Base-by-base conservation (phyloP, 2,888 invertebrate genomes). In the Melitaea athalia region DNA sequence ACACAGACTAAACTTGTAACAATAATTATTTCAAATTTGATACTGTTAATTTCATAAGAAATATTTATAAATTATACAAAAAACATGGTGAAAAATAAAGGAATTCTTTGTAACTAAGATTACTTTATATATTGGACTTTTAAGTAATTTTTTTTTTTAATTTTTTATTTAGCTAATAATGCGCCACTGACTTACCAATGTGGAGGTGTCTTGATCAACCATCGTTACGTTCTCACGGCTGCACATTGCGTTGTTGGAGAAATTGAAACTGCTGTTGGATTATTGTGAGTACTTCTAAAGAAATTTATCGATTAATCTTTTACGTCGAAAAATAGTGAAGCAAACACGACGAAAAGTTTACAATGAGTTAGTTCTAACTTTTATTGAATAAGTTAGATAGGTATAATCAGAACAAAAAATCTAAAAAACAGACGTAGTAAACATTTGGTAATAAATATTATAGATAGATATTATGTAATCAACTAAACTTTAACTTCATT, bases 191-290 rank as follows among this genome's bases (percentile, higher is more conserved):
- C 93, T 0, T 94, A 93, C 72, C 93, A 94, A 72, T 95, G 95
- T 76, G 95, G 94, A n/a, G 95, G 94, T 0, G 93, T 93, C 0
- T 79, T 95, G 61, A 91, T 95, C 68, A 95, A 93, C 77, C 87
- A 86, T 59, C 89, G 94, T 0, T 95, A 94, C 65, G 85, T 94
- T 1, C 74, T 95, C 70, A 94, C 95, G 1, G 95, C 95, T 1
- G 95, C 94, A 0, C 95, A 95, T 78, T 95, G 95, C 75, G 91
- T 94, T 8, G 86, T 85, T 6, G 94, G 93, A 31, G 88, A 86
- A 8, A 86, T 93, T 14, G 86, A 90, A 70, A 79, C 72, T 5
- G 87, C 88, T 72, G 90, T 93, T 24, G 93, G 94, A 53, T 89
- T 83, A 79, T 74, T 94, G 95, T 95, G 86, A 93, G 94, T 93